Conservation (phyloP, 2,797 vertebrate genomes). For the Pampus argenteus region DNA sequence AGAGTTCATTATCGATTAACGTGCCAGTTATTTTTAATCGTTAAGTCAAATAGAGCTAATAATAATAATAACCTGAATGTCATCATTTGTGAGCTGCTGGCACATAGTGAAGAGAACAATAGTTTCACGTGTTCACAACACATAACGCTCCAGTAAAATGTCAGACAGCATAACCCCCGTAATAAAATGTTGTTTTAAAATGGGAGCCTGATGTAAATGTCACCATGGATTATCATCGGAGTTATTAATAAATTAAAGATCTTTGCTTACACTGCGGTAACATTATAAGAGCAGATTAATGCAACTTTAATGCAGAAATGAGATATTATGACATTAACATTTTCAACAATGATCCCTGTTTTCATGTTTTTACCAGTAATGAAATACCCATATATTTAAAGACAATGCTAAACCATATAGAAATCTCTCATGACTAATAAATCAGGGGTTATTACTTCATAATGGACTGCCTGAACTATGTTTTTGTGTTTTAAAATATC, state of each 20-base stretch:
- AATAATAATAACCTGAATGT: too few species aligned
- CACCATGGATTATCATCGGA: constrained; percentile 54
- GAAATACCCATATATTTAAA: constrained; percentile 40
- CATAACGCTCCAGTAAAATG: neutral
- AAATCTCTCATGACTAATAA: constrained; percentile 17
- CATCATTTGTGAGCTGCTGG: constrained; percentile 1
- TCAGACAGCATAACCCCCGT: neutral
- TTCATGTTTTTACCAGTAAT: neutral
- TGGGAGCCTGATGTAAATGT: constrained; percentile 48
- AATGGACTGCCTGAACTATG: constrained; percentile 52
- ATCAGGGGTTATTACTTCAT: constrained; percentile 39
- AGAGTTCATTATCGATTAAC: too few species aligned
- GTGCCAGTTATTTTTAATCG: too few species aligned
- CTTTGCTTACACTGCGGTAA: constrained; percentile 35
- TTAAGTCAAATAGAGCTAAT: too few species aligned
- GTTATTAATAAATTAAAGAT: constrained; percentile 50
- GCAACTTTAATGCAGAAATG: constrained; percentile 56
- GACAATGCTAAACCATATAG: constrained; percentile 11
- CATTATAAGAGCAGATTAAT: constrained; percentile 47
- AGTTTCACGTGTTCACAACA: neutral
- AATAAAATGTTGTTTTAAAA: constrained; percentile 5
- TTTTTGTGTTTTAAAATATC: constrained; percentile 45
- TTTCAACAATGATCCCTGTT: constrained; percentile 40
- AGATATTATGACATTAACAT: constrained; percentile 64
- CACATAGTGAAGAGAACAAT: neutral